Base-by-base conservation (phyloP, 1,140 invertebrate species). In the Leptopilina clavipes region DNA sequence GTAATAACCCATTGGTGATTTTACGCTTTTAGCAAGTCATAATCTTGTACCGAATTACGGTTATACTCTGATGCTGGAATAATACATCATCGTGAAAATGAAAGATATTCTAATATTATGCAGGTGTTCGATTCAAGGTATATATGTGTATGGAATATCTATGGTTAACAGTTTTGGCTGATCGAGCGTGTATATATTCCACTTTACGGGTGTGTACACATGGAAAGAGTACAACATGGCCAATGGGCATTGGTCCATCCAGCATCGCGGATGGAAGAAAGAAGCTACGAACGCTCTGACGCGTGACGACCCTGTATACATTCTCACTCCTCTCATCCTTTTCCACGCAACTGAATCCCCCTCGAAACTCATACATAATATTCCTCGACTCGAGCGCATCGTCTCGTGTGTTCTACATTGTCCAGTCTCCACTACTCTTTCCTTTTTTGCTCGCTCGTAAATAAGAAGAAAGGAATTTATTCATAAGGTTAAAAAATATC, bases 271-370 rank as follows among this genome's bases (percentile, higher is more conserved):
- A 31, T 19, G 9, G 9, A 43, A 76, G 22, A 75, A 77, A 77
- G 73, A 77, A 73, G 72, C 54, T 73, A 45, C 54, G 75, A 70
- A 70, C 22, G 22, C 43, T 73, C 18, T 48, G 76, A 74, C 65
- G 76, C 76, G 76, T 77, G 76, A 77, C 76, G 76, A 37, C 25
- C 71, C 56, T 14, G 14, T 70, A 31, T 37, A 10, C 48, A 45
- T 74, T 17, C 18, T 43, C 6, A n/a, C 25, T 45, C 11, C 11
- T 18, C 72, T 65, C 56, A 10, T 22, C 56, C 56, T 65, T 22
- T 31, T 65, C 25, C 59, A 37, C 2, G 59, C 22, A 65, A 31
- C 59, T 65, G 25, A 65, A 65, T 65, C 44, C 22, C 22, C 59
- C 14, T 22, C 8, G 9, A 17, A 31, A 75, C 59, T 52, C 74